phyloP scores from a whole-genome alignment of 1,140 invertebrate species.

The Pantala flavescens region DNA sequence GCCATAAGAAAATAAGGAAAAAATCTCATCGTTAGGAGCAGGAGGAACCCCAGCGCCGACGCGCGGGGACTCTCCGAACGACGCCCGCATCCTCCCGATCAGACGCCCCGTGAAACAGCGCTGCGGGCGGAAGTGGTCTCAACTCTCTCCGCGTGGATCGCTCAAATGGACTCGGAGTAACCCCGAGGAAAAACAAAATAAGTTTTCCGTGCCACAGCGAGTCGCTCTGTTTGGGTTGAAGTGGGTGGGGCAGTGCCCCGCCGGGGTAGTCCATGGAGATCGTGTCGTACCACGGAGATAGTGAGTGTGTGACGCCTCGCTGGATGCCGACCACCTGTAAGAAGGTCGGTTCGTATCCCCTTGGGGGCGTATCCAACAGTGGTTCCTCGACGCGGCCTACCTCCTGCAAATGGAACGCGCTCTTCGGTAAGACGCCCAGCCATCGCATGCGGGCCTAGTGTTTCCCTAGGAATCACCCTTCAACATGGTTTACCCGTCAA shows the following conservation, averaged over 20 bases:
- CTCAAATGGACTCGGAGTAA: constrained; percentile 1
- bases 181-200: background rate
- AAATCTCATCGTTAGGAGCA: background rate
- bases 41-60: background rate
- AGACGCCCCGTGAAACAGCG: background rate
- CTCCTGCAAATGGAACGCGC: background rate
- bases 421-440: background rate
- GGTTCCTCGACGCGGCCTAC: background rate
- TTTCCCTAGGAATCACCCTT: too few species aligned
- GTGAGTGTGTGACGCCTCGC: background rate
- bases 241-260: background rate
- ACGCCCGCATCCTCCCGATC: background rate
- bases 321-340: constrained; percentile 7
- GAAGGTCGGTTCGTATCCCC: background rate
- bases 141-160: background rate
- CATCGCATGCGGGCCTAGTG: too few species aligned
- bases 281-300: background rate
- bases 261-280: background rate
- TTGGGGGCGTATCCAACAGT: background rate
- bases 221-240: background rate
- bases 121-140: background rate
- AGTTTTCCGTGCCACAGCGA: background rate
- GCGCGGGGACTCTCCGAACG: background rate
- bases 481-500: too few species aligned
- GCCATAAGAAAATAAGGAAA: too few species aligned